These are phyloP conservation scores for Stichopus chloronotus DNA, from an alignment of 35 echinoderm and acorn worm species.

Conservation along the genomic window DNA sequence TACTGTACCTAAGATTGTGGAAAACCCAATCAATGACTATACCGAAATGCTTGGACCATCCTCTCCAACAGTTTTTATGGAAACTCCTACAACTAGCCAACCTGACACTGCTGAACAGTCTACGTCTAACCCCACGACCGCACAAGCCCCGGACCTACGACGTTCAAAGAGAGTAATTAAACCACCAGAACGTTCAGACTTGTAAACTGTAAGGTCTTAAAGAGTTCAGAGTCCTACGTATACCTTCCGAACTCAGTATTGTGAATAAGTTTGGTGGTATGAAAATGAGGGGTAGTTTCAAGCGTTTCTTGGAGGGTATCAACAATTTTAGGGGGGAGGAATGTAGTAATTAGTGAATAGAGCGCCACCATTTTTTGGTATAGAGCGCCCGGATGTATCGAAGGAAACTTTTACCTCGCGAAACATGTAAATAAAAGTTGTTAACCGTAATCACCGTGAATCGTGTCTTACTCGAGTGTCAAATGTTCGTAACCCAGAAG, in stretches of 20 bases:
- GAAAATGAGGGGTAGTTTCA: background rate
- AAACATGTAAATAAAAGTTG: too few species aligned
- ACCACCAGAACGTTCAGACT: slow-evolving; percentile 21
- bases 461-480: background rate
- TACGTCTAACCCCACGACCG: background rate
- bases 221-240: slow-evolving; percentile 12
- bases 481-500: too few species aligned
- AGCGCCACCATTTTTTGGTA: background rate
- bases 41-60: background rate
- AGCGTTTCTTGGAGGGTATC: background rate
- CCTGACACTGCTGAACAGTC: background rate
- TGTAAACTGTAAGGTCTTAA: background rate
- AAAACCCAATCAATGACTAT: background rate
- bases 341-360: slow-evolving; percentile 16
- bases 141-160: background rate
- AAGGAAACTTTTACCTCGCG: background rate
- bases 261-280: background rate
- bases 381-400: background rate
- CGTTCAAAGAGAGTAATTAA: background rate
- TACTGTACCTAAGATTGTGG: background rate
- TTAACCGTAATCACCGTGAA: background rate
- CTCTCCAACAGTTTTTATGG: background rate
- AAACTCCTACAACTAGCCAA: background rate
- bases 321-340: background rate
- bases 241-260: slow-evolving; percentile 4